Evolutionary conservation across 2,888 invertebrate genomes (phyloP), one percentile per base, ranked within the genome.

Genomic region (Hirtodrosophila cameraria): DNA sequence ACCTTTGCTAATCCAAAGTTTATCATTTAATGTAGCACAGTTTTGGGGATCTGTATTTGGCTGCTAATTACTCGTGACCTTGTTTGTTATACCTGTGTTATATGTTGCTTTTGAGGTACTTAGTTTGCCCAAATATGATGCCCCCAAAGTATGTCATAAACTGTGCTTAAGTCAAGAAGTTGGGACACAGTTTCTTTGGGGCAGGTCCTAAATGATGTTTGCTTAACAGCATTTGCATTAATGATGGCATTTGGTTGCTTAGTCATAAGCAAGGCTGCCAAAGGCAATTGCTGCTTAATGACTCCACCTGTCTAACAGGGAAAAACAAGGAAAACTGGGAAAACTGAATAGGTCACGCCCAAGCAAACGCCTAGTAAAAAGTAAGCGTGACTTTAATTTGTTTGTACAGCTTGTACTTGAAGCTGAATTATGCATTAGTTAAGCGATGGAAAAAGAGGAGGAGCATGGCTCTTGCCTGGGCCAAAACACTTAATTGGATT

Each of bases 401-500:
- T 64, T 75, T 75, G 64, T 64, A 53, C 64, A 64, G 42, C 41
- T 52, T 46, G 64, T 71, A 65, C 57, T 65, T 70, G 71, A 9
- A 8, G 11, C 48, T 75, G 50, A 58, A 73, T 62, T 69, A 65
- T 74, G 52, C 62, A 77, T 75, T 35, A 28, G 13, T 25, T 13
- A 7, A 7, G 33, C 2, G 25, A 7, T 9, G 6, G n/a, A n/a
- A n/a, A n/a, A n/a, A n/a, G n/a, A 9, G 15, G 13, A 6, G 8
- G 23, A 23, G 23, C 23, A 6, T 5, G 66, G 36, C 52, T n/a
- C n/a, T n/a, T n/a, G n/a, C n/a, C n/a, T n/a, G n/a, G n/a, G n/a
- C n/a, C n/a, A n/a, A n/a, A 67, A 65, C 59, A 55, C 72, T 65
- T 82, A 82, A 82, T 82, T 82, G 86, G 82, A 82, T 82, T 82